Percentiles rank a stretch among this genome's conserved stretches.
Evolutionary conservation across 2,888 invertebrate species (phyloP).

Genomic region (Elmis aenea): DNA sequence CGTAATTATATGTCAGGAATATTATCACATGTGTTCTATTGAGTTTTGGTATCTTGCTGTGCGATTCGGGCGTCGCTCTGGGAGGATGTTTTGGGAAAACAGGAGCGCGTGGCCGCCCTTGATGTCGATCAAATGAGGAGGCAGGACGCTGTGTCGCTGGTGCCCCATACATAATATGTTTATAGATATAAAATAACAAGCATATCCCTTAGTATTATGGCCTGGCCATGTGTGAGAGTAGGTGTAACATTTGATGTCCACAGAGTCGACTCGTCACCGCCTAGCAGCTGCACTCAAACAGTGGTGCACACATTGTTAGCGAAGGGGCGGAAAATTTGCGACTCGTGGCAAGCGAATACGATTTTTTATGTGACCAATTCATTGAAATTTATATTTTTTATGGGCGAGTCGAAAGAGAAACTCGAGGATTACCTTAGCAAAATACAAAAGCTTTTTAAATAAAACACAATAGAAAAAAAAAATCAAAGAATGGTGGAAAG

Average conservation of each 20-base stretch:
- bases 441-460: too few relatives aligned
- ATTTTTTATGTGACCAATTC: too few relatives aligned
- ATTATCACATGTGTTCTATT: too few relatives aligned
- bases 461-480: too few relatives aligned
- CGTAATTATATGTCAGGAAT: constrained; percentile 20
- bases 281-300: constrained; percentile 2
- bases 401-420: too few relatives aligned
- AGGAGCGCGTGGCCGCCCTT: constrained; percentile 25
- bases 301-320: background rate
- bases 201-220: constrained; percentile 11
- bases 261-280: constrained; percentile 7
- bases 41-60: too few relatives aligned
- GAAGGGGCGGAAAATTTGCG: background rate
- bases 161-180: constrained; percentile 14
- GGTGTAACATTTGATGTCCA: constrained; percentile 11
- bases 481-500: too few relatives aligned
- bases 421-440: too few relatives aligned
- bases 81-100: constrained; percentile 27
- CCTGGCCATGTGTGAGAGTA: constrained; percentile 6
- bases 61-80: constrained; percentile 19
- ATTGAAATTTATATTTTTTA: too few relatives aligned
- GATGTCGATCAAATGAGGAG: constrained; percentile 12
- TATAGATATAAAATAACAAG: constrained; percentile 18
- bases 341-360: too few relatives aligned
- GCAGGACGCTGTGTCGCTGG: constrained; percentile 3